Evolutionary conservation across 2,797 vertebrate species (phyloP), one percentile per base, ranked within the genome.

Genomic region (Todus mexicanus): DNA sequence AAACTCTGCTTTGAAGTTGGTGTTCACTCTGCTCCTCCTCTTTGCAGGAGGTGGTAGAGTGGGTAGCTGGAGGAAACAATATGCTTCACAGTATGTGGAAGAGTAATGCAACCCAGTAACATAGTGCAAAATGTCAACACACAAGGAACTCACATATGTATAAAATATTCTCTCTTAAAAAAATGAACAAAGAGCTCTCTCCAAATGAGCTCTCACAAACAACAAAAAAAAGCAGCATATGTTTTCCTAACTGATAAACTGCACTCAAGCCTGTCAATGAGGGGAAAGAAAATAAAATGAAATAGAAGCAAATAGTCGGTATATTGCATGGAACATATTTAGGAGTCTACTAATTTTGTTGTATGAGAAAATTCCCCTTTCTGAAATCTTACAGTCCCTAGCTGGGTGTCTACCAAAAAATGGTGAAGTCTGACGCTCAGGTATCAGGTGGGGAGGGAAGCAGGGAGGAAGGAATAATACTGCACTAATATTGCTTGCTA

Each of bases 231-330:
- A 57, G 56, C 56, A 25, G 12, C 16, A 25, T 7, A 10, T 10
- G 9, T 76, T 72, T 89, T 84, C 42, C 21, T 38, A 35, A 50
- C 12, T 61, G 60, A 35, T 22, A 73, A 74, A 50, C 23, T 48
- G 10, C 10, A 33, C 15, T 71, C 1, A 4, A 76, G 16, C 13
- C 38, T 75, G 53, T 47, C 29, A 25, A 35, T 6, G 8, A 16
- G 0, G 3, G 15, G 7, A 5, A 3, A 6, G 11, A 43, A 35
- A 29, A 15, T 22, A 11, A 26, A 57, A 48, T 20, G 10, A 63
- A 37, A 29, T 21, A 10, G 15, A 82, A 38, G 17, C 21, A 63
- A 85, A 61, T 51, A 33, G 42, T 38, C 3, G 29, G 22, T 31
- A 10, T 68, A 10, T 33, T 90, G 25, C 4, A 23, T 53, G 31